A percentile compares a stretch with the other conserved stretches of the same genome.
Evolutionary conservation across 2,888 invertebrate species (phyloP).

Genomic region (Hyles lineata): DNA sequence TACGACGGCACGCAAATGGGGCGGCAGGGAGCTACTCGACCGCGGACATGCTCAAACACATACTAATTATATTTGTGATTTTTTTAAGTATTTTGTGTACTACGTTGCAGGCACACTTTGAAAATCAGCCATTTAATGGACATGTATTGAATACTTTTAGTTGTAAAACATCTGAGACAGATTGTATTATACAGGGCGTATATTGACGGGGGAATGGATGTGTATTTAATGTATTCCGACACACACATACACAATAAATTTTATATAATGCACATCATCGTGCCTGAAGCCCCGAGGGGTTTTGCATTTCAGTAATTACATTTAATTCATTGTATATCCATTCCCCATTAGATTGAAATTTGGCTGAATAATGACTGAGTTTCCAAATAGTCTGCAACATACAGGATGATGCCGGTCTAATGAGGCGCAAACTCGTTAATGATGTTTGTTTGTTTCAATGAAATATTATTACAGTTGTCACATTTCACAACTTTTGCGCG

Average conservation of each 20-base stretch:
- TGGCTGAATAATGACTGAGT: background rate
- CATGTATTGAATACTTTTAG: background rate
- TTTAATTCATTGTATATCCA: background rate
- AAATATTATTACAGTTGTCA: constrained; percentile 7
- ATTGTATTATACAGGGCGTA: background rate
- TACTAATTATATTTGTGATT: background rate
- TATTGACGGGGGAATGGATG: background rate
- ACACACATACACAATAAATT: too few relatives aligned
- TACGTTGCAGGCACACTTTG: constrained; percentile 23
- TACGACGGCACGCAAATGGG: background rate
- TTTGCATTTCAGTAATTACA: background rate
- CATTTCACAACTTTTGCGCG: background rate
- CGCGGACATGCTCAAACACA: background rate
- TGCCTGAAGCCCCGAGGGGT: too few relatives aligned
- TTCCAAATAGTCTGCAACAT: constrained; percentile 9
- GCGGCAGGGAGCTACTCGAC: background rate
- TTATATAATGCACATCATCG: too few relatives aligned
- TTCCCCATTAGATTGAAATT: background rate
- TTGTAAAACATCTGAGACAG: background rate
- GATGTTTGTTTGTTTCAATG: background rate
- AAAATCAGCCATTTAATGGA: background rate
- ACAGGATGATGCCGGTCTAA: background rate
- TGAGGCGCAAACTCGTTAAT: background rate
- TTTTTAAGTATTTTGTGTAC: constrained; percentile 29
- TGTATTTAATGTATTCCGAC: background rate